These are phyloP conservation scores for Diorhabda sublineata DNA, from an alignment of 1,140 invertebrate genomes.

Conservation along the genomic window DNA sequence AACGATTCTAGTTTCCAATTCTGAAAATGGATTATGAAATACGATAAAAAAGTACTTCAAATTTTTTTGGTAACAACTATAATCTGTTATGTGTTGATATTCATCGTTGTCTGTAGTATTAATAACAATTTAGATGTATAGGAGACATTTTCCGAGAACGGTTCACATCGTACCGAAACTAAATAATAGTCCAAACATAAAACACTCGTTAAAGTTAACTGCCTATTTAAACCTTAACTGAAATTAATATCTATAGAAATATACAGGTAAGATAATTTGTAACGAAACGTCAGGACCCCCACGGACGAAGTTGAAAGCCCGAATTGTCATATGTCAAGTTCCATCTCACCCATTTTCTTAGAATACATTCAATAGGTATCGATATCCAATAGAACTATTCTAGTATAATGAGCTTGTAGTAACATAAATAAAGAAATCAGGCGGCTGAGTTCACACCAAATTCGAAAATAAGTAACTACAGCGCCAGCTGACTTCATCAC, in stretches of 20 bases:
- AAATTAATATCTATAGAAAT: conserved; percentile 19
- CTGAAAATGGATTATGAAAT: no score
- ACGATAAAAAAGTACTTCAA: no score
- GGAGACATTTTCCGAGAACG: no score
- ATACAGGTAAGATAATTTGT: conserved; percentile 30
- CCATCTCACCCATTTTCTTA: conserved; percentile 28
- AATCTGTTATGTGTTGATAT: no score
- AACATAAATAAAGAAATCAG: conserved; percentile 29
- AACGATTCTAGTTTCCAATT: no score
- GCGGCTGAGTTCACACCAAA: conserved; percentile 26
- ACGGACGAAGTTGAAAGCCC: conserved; percentile 13
- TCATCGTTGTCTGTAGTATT: no score
- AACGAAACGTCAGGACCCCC: conserved; percentile 31
- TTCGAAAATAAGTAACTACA: conserved; percentile 32
- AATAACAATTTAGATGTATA: no score
- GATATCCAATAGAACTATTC: conserved; percentile 19
- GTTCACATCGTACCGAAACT: conserved; percentile 3
- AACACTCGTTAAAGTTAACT: conserved; percentile 20
- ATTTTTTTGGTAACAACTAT: no score
- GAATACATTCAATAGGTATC: conserved; percentile 23
- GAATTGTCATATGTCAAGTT: conserved; percentile 17
- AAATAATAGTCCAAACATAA: conserved; percentile 16
- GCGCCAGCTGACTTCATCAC: conserved; percentile 17
- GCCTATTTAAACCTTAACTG: conserved; percentile 6
- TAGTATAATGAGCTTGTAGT: conserved; percentile 30